phyloP scores from a whole-genome alignment of 2,888 invertebrate genomes.

The Galeruca laticollis region DNA sequence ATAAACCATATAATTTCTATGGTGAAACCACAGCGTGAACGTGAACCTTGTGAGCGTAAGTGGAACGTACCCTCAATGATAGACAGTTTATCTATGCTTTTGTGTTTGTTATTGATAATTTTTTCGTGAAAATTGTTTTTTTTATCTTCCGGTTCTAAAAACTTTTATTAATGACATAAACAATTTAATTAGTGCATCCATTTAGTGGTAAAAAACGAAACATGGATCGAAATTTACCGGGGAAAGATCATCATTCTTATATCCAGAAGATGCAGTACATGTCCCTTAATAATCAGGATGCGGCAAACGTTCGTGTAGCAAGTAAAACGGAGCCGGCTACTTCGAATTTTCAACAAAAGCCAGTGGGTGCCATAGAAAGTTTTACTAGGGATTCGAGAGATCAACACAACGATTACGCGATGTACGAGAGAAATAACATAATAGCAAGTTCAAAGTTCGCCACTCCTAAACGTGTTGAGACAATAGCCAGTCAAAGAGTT shows the following conservation, averaged over 20 bases:
- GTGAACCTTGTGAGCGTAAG: no score
- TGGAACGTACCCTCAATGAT: no score
- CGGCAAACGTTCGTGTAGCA: slow-evolving; percentile 64
- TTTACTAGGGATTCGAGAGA: slow-evolving; percentile 69
- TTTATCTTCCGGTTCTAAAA: not conserved
- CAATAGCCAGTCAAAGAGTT: slow-evolving; percentile 67
- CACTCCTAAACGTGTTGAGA: slow-evolving; percentile 80
- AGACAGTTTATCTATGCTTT: no score
- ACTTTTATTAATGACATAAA: not conserved
- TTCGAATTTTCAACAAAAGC: slow-evolving; percentile 64
- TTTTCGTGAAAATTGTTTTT: slow-evolving; percentile 8
- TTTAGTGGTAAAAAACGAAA: slow-evolving; percentile 16
- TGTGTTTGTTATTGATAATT: slow-evolving; percentile 24
- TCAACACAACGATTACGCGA: slow-evolving; percentile 68
- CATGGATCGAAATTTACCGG: slow-evolving; percentile 31
- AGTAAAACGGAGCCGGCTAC: slow-evolving; percentile 60
- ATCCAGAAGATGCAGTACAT: slow-evolving; percentile 62
- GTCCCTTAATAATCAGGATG: slow-evolving; percentile 57
- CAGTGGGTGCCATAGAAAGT: slow-evolving; percentile 76
- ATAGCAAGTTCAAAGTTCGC: slow-evolving; percentile 84
- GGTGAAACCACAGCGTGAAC: no score
- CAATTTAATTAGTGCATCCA: slow-evolving; percentile 4
- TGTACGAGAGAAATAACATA: slow-evolving; percentile 80
- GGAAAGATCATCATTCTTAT: slow-evolving; percentile 55
- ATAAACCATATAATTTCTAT: no score